phyloP scores from a whole-genome alignment of 2,888 invertebrate species.

The Shargacucullia verbasci region DNA sequence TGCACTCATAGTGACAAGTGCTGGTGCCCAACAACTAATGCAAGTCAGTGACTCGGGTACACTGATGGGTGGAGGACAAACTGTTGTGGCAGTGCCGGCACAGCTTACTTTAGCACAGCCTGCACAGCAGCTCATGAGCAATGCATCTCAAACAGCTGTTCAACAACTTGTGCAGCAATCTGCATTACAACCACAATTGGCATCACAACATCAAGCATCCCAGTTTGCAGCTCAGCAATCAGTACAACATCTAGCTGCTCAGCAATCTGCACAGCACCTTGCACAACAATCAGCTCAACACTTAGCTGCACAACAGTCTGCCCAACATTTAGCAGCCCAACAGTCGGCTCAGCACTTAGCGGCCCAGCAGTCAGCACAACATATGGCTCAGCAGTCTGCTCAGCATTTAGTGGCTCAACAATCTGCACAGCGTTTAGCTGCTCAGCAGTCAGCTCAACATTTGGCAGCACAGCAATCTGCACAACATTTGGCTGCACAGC shows the following conservation, averaged over 20 bases:
- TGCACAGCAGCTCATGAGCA: conserved; percentile 80
- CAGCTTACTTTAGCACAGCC: conserved; percentile 81
- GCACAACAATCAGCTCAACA: conserved; percentile 76
- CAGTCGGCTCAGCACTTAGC: conserved; percentile 76
- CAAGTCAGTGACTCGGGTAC: conserved; percentile 87
- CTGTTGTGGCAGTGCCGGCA: conserved; percentile 85
- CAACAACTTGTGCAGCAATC: conserved; percentile 84
- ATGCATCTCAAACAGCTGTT: conserved; percentile 79
- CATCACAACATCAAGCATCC: conserved; percentile 78
- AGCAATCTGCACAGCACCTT: conserved; percentile 71
- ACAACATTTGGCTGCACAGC: conserved; percentile 67
- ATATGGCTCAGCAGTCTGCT: conserved; percentile 72
- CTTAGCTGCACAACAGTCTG: conserved; percentile 71
- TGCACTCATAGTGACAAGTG: conserved; percentile 85
- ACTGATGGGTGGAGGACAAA: conserved; percentile 84
- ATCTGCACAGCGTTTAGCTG: conserved; percentile 69
- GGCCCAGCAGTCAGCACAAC: conserved; percentile 77
- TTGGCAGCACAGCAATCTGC: conserved; percentile 62
- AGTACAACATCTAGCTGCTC: conserved; percentile 77
- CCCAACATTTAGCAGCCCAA: conserved; percentile 72
- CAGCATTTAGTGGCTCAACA: conserved; percentile 71
- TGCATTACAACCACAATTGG: conserved; percentile 78
- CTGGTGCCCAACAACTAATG: conserved; percentile 86
- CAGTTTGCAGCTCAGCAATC: conserved; percentile 81
- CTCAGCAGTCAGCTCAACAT: conserved; percentile 62